Conservation (phyloP, 2,888 invertebrate species). For the Drosophila rellima region DNA sequence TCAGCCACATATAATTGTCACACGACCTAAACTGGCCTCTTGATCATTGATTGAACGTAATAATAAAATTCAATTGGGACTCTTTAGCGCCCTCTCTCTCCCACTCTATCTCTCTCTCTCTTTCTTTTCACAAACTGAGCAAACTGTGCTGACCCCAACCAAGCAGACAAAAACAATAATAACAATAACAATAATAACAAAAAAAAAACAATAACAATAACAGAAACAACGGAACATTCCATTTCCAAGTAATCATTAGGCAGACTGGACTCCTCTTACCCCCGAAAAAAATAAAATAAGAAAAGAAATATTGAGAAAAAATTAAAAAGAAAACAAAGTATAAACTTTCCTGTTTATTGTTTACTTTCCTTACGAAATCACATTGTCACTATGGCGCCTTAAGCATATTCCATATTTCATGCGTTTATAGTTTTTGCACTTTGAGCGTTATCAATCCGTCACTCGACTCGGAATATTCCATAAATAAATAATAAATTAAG, state of each 20-base stretch:
- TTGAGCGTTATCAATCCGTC: constrained; percentile 48
- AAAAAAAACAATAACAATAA: constrained; percentile 49
- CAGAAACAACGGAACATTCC: constrained; percentile 73
- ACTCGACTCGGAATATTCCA: constrained; percentile 72
- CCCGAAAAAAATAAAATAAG: constrained; percentile 2
- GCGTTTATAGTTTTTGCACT: constrained; percentile 37
- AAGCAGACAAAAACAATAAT: constrained; percentile 45
- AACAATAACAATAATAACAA: constrained; percentile 43
- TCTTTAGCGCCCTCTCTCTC: constrained; percentile 28
- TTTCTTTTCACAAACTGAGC: constrained; percentile 17
- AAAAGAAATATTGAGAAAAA: constrained; percentile 1
- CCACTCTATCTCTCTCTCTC: constrained; percentile 13
- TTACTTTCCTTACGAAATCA: constrained; percentile 53
- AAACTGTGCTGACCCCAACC: constrained; percentile 66
- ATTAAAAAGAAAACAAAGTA: constrained; percentile 32
- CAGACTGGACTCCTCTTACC: constrained; percentile 7
- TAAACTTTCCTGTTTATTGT: constrained; percentile 67
- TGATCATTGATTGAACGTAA: constrained; percentile 86
- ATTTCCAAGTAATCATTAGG: constrained; percentile 69
- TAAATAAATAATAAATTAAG: constrained; percentile 67
- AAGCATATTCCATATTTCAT: neutral
- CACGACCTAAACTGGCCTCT: constrained; percentile 86
- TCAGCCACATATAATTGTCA: constrained; percentile 85
- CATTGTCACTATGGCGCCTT: neutral
- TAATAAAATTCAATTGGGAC: constrained; percentile 82